These are phyloP conservation scores for Drosophila demipolita DNA, from an alignment of 2,888 invertebrate genomes.

Conservation along the genomic window DNA sequence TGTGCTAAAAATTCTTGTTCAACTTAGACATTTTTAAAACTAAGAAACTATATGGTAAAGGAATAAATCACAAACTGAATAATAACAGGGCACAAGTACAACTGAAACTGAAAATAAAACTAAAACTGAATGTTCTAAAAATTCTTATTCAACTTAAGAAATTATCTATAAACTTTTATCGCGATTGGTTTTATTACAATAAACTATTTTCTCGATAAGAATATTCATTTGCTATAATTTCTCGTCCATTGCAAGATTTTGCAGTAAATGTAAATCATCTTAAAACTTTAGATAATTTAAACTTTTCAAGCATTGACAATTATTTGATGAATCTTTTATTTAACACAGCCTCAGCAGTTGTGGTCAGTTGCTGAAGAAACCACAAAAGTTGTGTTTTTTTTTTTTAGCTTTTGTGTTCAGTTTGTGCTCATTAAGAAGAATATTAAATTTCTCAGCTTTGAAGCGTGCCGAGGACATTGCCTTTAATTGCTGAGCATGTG, in stretches of 20 bases:
- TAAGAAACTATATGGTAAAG: background rate
- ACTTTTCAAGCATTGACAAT: background rate
- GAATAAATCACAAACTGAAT: background rate
- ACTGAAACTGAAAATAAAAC: background rate
- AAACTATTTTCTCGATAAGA: background rate
- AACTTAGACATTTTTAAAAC: too few species aligned
- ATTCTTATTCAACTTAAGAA: background rate
- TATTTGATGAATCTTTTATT: background rate
- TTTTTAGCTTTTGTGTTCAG: slow-evolving; percentile 29
- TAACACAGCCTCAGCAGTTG: background rate
- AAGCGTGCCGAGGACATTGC: slow-evolving; percentile 18
- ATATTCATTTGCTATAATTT: background rate
- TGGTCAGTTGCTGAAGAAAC: slow-evolving; percentile 61
- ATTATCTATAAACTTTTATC: background rate
- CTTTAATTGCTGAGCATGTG: slow-evolving; percentile 74
- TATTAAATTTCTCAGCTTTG: slow-evolving; percentile 67
- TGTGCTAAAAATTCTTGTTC: too few species aligned
- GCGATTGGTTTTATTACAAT: background rate
- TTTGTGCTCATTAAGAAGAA: slow-evolving; percentile 65
- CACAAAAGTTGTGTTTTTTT: slow-evolving; percentile 56
- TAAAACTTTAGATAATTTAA: background rate
- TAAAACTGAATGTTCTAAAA: background rate
- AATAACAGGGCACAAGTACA: background rate
- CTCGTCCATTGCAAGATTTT: background rate
- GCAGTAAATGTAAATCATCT: background rate